Percentiles rank a stretch among this genome's conserved stretches.
Conservation (phyloP, 2,888 invertebrate species). For the Andrena bucephala region DNA sequence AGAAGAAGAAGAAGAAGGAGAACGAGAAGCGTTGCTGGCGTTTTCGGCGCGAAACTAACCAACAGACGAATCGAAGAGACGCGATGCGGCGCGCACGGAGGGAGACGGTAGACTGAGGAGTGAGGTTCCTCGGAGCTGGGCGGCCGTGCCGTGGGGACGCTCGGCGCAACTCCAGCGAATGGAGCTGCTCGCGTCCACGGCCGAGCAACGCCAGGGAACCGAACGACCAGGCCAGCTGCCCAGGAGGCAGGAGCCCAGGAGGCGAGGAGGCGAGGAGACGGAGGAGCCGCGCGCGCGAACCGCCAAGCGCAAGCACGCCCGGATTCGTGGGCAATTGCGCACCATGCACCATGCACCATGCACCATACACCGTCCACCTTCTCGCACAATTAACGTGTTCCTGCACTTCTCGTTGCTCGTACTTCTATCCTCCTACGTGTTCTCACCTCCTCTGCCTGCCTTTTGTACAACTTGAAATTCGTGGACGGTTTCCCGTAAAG, state of each 20-base stretch:
- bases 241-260: not conserved
- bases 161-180: constrained; percentile 65
- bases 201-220: constrained; percentile 8
- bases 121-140: constrained; percentile 57
- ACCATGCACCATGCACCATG: constrained; percentile 15
- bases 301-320: constrained; percentile 19
- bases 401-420: not conserved
- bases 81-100: constrained; percentile 46
- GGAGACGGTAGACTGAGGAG: constrained; percentile 72
- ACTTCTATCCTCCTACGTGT: not conserved
- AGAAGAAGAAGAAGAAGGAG: not conserved
- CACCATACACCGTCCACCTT: constrained; percentile 8
- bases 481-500: not conserved
- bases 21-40: too few relatives aligned
- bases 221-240: not conserved
- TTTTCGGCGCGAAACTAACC: constrained; percentile 2
- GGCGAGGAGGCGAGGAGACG: too few relatives aligned
- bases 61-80: not conserved
- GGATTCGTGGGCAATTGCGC: constrained; percentile 40
- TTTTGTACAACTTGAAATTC: not conserved
- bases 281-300: constrained; percentile 9
- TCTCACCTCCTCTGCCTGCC: not conserved
- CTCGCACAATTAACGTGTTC: constrained; percentile 1
- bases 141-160: constrained; percentile 53
- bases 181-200: constrained; percentile 33